Evolutionary conservation across 1,140 invertebrate species (phyloP).

Genomic region (Macrostomum lignano): DNA sequence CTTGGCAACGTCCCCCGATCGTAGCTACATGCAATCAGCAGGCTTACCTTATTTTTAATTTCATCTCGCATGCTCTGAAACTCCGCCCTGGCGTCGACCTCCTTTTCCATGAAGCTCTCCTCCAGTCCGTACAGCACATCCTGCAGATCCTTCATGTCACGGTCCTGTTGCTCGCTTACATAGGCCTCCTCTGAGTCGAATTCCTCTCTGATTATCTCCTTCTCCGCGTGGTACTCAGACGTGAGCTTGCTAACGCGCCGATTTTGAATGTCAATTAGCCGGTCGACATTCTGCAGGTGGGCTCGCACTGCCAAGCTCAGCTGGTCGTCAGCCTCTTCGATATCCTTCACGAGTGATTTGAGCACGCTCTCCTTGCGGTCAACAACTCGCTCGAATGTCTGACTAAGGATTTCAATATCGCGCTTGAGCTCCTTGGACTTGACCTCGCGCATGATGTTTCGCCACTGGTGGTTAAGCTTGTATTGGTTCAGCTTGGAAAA

Average conservation of each 20-base stretch:
- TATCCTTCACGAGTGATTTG: too few relatives aligned
- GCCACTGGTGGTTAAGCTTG: conserved; percentile 28
- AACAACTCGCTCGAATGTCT: conserved; percentile 28
- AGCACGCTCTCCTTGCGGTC: too few relatives aligned
- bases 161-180: conserved; percentile 16
- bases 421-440: conserved; percentile 64
- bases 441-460: conserved; percentile 25
- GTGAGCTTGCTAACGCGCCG: conserved; percentile 14
- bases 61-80: conserved; percentile 27
- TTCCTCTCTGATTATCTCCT: conserved; percentile 20
- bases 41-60: conserved; percentile 26
- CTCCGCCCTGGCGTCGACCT: conserved; percentile 24
- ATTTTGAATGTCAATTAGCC: conserved; percentile 21
- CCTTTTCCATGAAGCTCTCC: conserved; percentile 21
- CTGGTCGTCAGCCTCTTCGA: too few relatives aligned
- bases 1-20: too few relatives aligned
- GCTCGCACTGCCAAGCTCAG: too few relatives aligned
- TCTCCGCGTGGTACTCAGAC: conserved; percentile 16
- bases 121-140: conserved; percentile 29
- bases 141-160: conserved; percentile 22
- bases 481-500: conserved; percentile 20
- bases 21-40: too few relatives aligned
- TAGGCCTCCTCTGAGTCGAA: conserved; percentile 14
- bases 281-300: too few relatives aligned
- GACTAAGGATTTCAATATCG: conserved; percentile 34